Percentiles rank a stretch among this genome's conserved stretches.
phyloP scores from a whole-genome alignment of 2,113 vertebrate genomes.

The Prochilodus magdalenae region DNA sequence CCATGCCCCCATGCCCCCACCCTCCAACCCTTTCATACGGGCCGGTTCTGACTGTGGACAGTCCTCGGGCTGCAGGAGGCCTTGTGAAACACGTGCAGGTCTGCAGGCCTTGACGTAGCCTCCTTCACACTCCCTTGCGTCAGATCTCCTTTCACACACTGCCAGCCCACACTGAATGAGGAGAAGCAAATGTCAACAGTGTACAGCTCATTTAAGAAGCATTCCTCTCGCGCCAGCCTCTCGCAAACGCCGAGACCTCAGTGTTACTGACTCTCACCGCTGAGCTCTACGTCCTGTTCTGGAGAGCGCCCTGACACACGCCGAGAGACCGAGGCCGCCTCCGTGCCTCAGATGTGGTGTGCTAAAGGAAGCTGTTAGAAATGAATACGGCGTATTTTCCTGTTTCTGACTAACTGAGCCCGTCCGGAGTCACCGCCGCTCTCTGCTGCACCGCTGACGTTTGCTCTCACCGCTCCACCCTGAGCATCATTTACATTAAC shows the following conservation, averaged over 20 bases:
- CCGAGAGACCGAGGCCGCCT: background rate
- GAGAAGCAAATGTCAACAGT: conserved; percentile 6
- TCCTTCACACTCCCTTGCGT: conserved; percentile 7
- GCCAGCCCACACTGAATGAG: background rate
- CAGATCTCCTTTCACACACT: conserved; percentile 7
- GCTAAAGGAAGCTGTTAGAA: background rate
- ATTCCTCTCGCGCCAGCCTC: conserved; percentile 3
- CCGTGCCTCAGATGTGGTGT: background rate
- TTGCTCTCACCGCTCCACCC: too few relatives aligned
- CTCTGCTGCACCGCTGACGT: too few relatives aligned
- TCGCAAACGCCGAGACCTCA: background rate
- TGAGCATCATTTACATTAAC: too few relatives aligned
- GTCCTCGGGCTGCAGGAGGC: background rate
- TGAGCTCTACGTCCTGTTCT: background rate
- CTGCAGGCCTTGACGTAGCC: background rate
- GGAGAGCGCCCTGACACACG: background rate
- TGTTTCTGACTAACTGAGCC: too few relatives aligned
- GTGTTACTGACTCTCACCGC: background rate
- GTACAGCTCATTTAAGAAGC: conserved; percentile 2
- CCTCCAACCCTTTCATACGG: too few relatives aligned
- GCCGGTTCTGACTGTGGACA: conserved; percentile 44
- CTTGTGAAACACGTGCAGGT: background rate
- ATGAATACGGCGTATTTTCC: background rate
- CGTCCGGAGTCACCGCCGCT: too few relatives aligned
- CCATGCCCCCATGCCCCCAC: too few relatives aligned